Percentiles rank a stretch among this genome's conserved stretches.
Conservation (phyloP, 2,888 invertebrate species). For the Agonum fuliginosum region DNA sequence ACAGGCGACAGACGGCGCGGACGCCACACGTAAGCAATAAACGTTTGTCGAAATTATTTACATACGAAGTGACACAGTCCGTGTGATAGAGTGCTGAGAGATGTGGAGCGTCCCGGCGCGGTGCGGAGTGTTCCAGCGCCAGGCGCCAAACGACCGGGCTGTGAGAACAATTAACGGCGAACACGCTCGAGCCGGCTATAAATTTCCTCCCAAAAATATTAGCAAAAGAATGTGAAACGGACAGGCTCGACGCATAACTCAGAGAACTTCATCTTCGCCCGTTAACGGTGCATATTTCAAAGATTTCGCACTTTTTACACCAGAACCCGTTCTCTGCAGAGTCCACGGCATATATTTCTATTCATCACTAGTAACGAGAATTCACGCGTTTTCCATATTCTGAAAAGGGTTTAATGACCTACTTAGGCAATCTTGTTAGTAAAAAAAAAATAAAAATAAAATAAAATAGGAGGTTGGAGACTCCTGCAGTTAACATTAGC, state of each 20-base stretch:
- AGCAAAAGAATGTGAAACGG: slow-evolving; percentile 56
- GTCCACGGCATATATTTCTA: neutral
- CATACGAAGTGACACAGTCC: slow-evolving; percentile 28
- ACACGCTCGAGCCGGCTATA: slow-evolving; percentile 45
- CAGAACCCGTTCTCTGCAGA: slow-evolving; percentile 41
- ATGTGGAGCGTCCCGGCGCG: neutral
- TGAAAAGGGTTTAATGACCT: neutral
- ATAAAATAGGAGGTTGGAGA: too few species aligned
- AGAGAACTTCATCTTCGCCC: slow-evolving; percentile 48
- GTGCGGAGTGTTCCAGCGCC: slow-evolving; percentile 3
- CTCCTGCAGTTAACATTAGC: too few species aligned
- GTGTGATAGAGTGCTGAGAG: neutral
- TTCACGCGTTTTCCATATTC: neutral
- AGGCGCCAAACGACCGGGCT: neutral
- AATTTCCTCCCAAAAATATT: slow-evolving; percentile 51
- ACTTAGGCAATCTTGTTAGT: too few species aligned
- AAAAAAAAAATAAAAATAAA: too few species aligned
- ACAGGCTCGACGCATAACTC: slow-evolving; percentile 49
- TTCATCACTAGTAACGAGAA: slow-evolving; percentile 9
- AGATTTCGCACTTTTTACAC: slow-evolving; percentile 46
- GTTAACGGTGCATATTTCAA: slow-evolving; percentile 53
- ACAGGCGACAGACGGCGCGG: slow-evolving; percentile 1
- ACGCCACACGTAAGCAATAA: slow-evolving; percentile 49
- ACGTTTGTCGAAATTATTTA: slow-evolving; percentile 51
- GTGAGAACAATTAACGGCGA: slow-evolving; percentile 53